Evolutionary conservation across 2,888 invertebrate genomes (phyloP), one percentile per base, ranked within the genome.

Genomic region (Cheilosia impressa): DNA sequence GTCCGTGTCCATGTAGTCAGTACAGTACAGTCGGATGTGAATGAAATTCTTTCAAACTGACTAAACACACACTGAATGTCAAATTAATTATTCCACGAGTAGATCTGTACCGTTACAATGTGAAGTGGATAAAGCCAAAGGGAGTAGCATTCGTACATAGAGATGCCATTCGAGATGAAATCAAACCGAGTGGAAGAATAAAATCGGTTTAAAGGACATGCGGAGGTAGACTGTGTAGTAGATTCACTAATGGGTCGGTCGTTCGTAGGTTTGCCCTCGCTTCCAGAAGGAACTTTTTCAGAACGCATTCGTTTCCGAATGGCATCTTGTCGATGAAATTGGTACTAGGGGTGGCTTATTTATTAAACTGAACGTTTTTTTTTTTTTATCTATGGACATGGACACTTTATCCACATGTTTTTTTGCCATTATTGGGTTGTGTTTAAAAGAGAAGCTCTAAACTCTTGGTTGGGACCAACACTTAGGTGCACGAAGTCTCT

Each of bases 41-140:
- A 79, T 79, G 79, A 69, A 79, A 84, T 84, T 84, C 79, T 84
- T 84, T 79, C 84, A 69, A 75, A 75, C 79, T 84, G 75, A 58
- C 52, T 84, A 84, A 84, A 73, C 79, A 84, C 75, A 79, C 84
- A 84, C 69, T 84, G 84, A 84, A 84, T 84, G 84, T 79, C 84
- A 84, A 84, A 84, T 84, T 84, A 84, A 84, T 84, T 84, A 84
- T 84, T 84, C 79, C 58, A 84, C 75, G 69, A 78, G 78, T 68
- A 63, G 13, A 38, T 34, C 34, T 34, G 10, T 38, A 38, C 38
- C 78, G 68, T 43, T 77, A 65, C 58, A 34, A 52, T 43, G 41
- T 22, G 57, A 6, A 24, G 38, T 47, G 19, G 43, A 45, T 22
- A 52, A 15, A 15, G 50, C 19, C 13, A 22, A 22, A 24, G 15